phyloP scores from a whole-genome alignment of 1,140 invertebrate genomes.

The Leptestheria dahalacensis region DNA sequence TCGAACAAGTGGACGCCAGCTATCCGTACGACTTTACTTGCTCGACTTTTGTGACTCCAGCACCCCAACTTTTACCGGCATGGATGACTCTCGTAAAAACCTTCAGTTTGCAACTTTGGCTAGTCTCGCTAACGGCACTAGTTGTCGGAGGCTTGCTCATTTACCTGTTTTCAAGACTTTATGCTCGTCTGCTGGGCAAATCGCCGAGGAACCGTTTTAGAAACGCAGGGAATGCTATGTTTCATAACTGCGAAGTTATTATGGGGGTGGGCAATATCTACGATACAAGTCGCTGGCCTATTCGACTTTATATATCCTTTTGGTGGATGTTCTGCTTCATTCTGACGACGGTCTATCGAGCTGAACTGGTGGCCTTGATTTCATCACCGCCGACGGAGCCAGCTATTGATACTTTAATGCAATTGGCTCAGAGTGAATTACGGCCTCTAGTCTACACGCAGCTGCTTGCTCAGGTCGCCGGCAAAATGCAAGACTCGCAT shows the following conservation, averaged over 20 bases:
- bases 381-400: conserved; percentile 4
- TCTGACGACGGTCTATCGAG: conserved; percentile 1
- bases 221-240: neutral
- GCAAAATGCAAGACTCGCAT: neutral
- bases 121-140: neutral
- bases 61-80: conserved; percentile 9
- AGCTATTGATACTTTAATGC: conserved; percentile 17
- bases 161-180: neutral
- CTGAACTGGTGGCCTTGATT: neutral
- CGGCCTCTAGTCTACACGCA: conserved; percentile 10
- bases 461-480: neutral
- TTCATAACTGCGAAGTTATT: conserved; percentile 10
- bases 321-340: conserved; percentile 12
- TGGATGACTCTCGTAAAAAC: conserved; percentile 14
- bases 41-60: conserved; percentile 10
- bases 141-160: conserved; percentile 8
- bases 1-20: conserved; percentile 14
- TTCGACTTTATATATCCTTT: conserved; percentile 11
- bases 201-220: too few species aligned
- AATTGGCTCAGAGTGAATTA: conserved; percentile 14
- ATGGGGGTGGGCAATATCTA: neutral
- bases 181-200: too few species aligned
- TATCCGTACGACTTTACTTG: conserved; percentile 9
- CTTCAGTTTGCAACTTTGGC: conserved; percentile 1
- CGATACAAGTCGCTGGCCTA: conserved; percentile 7